Percentiles rank a stretch among this genome's conserved stretches.
phyloP scores from a whole-genome alignment of 2,797 vertebrate species.

The Clarias platycephalus region DNA sequence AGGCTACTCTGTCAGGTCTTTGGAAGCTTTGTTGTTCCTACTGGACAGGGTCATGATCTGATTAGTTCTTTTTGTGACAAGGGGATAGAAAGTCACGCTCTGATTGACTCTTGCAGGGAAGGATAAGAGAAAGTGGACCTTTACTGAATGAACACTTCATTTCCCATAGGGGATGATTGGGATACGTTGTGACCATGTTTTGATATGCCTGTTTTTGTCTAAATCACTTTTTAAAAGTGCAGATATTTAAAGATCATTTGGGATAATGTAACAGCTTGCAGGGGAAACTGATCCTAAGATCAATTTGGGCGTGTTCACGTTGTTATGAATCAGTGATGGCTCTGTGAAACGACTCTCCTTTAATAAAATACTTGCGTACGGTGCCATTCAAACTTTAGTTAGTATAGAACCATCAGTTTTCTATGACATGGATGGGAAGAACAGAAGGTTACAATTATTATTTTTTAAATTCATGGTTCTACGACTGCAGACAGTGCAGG shows the following conservation, averaged over 20 bases:
- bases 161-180: background rate
- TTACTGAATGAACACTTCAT: constrained; percentile 23
- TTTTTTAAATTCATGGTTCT: background rate
- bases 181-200: background rate
- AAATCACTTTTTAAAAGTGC: background rate
- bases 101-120: constrained; percentile 50
- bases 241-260: background rate
- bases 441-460: background rate
- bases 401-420: no score
- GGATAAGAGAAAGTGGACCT: constrained; percentile 33
- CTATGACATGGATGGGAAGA: background rate
- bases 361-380: background rate
- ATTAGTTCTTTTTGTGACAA: constrained; percentile 49
- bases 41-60: constrained; percentile 52
- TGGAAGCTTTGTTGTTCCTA: constrained; percentile 48
- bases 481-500: background rate
- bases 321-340: background rate
- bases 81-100: constrained; percentile 48
- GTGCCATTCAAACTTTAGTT: background rate
- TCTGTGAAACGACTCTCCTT: background rate
- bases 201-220: background rate
- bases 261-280: background rate
- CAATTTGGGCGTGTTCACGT: background rate
- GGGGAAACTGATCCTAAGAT: background rate
- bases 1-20: constrained; percentile 45